Conservation (phyloP, 2,797 vertebrate species). For the Phoxinus dragarum region DNA sequence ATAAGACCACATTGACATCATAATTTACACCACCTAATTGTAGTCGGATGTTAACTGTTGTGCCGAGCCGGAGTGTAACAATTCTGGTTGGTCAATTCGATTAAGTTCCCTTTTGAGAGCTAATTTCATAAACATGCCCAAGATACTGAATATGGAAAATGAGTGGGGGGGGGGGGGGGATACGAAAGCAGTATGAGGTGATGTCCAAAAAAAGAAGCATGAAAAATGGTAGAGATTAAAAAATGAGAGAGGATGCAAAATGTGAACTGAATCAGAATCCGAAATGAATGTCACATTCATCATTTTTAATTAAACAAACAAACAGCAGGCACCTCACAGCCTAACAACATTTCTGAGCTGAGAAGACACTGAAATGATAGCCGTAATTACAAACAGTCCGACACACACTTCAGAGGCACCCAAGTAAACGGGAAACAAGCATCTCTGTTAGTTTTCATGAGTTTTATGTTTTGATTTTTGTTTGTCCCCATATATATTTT, state of each 20-base stretch:
- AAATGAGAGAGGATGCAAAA: constrained; percentile 1
- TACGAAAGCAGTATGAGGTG: not conserved
- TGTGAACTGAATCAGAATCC: constrained; percentile 27
- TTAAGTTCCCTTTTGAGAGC: constrained; percentile 62
- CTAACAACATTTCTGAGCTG: constrained; percentile 42
- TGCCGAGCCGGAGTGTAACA: constrained; percentile 55
- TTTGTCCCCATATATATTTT: too few relatives aligned
- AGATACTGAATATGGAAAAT: constrained; percentile 35
- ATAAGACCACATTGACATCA: constrained; percentile 52
- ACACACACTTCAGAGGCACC: not conserved
- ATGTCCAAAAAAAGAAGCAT: constrained; percentile 33
- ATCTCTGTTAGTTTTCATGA: too few relatives aligned
- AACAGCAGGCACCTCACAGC: constrained; percentile 24
- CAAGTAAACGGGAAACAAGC: too few relatives aligned
- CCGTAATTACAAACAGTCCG: constrained; percentile 26
- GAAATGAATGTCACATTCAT: constrained; percentile 37
- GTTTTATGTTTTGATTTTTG: too few relatives aligned
- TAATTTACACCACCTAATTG: constrained; percentile 58
- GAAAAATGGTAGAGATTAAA: not conserved
- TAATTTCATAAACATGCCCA: constrained; percentile 56
- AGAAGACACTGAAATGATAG: constrained; percentile 29
- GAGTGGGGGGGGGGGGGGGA: not conserved
- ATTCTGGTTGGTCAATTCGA: constrained; percentile 64
- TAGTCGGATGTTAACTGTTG: constrained; percentile 53
- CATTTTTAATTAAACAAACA: constrained; percentile 52